These are phyloP conservation scores for Myotis brandtii DNA, from an alignment of 2,113 vertebrate species.

Conservation along the genomic window DNA sequence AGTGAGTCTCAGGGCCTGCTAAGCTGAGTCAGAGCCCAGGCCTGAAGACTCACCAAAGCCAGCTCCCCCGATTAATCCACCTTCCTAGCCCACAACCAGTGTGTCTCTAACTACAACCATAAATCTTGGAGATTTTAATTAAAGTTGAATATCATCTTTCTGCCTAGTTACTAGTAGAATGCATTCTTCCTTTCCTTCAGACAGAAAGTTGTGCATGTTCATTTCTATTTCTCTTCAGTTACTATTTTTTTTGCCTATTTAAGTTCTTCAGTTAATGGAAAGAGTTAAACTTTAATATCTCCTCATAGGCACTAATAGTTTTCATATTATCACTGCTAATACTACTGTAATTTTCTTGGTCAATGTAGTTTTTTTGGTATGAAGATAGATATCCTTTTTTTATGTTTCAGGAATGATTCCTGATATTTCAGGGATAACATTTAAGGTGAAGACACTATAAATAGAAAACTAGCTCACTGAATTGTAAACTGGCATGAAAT, in stretches of 20 bases:
- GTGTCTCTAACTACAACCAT: background rate
- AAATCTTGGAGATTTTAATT: background rate
- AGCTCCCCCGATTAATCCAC: background rate
- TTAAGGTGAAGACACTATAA: constrained; percentile 58
- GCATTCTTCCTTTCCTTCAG: background rate
- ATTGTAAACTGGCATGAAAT: constrained; percentile 54
- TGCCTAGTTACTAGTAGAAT: background rate
- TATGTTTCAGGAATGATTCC: constrained; percentile 57
- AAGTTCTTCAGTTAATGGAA: constrained; percentile 32
- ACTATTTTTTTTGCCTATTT: constrained; percentile 15
- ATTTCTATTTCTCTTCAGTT: constrained; percentile 52
- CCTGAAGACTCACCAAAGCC: background rate
- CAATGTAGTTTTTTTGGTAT: background rate
- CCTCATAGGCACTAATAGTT: background rate
- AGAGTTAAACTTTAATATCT: background rate
- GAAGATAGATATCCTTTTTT: background rate
- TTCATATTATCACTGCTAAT: background rate
- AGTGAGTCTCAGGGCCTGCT: background rate
- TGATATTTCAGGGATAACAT: constrained; percentile 9
- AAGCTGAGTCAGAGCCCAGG: background rate
- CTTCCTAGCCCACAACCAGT: background rate
- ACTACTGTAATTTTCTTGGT: constrained; percentile 13
- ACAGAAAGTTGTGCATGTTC: background rate
- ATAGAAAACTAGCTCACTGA: constrained; percentile 61
- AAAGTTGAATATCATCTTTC: constrained; percentile 1